Conservation (phyloP, 2,797 vertebrate species). For the Agapornis canus region DNA sequence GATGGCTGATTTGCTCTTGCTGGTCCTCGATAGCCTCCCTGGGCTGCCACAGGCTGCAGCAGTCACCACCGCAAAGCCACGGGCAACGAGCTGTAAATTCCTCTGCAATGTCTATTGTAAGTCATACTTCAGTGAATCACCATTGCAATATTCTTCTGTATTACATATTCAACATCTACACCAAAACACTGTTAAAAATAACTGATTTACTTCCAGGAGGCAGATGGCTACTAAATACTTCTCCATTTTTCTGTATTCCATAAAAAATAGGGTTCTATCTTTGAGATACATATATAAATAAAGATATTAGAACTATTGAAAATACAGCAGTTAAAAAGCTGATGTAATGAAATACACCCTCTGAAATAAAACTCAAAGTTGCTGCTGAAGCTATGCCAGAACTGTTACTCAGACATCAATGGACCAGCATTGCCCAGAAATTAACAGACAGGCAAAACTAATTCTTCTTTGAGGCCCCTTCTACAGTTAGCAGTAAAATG, state of each 20-base stretch:
- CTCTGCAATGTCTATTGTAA: neutral
- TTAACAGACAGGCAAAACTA: neutral
- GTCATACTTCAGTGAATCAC: neutral
- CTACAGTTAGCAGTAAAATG: neutral
- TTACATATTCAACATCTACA: neutral
- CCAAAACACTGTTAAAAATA: constrained; percentile 27
- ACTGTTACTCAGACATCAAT: neutral
- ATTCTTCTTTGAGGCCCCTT: neutral
- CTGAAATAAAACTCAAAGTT: neutral
- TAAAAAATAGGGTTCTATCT: neutral
- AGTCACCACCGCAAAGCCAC: accelerated
- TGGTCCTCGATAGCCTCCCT: neutral
- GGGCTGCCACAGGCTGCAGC: neutral
- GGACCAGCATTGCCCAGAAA: neutral
- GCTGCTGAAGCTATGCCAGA: neutral
- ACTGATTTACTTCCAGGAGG: neutral
- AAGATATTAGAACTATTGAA: neutral
- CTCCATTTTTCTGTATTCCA: neutral
- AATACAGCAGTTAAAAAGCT: neutral
- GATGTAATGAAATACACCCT: neutral
- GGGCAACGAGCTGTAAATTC: neutral
- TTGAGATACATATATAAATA: neutral
- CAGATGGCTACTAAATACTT: constrained; percentile 3
- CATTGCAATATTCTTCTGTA: neutral
- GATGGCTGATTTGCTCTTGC: neutral